Percentiles rank a stretch among this genome's conserved stretches.
Conservation (phyloP, 2,888 invertebrate species). For the Hipparchia semele region DNA sequence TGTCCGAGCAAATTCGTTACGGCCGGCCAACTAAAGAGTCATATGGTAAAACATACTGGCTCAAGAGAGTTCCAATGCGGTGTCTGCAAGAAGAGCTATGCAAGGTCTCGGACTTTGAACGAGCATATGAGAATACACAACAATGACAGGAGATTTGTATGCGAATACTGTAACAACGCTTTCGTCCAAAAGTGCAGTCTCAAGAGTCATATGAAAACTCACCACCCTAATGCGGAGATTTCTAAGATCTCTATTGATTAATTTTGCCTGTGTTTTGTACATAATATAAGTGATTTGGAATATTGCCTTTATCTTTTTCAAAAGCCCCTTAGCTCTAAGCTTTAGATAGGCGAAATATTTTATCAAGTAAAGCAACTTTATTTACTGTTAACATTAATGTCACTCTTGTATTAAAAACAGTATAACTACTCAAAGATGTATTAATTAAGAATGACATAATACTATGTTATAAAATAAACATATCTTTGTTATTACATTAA, state of each 20-base stretch:
- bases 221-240: conserved; percentile 60
- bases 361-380: neutral
- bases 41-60: conserved; percentile 63
- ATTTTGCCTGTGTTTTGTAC: neutral
- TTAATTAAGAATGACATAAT: neutral
- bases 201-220: conserved; percentile 66
- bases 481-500: neutral
- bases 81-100: conserved; percentile 72
- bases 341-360: neutral
- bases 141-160: conserved; percentile 72
- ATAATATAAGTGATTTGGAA: conserved; percentile 22
- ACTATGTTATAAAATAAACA: neutral
- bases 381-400: neutral
- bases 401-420: neutral
- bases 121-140: conserved; percentile 72
- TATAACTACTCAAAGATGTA: neutral
- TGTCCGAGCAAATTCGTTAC: conserved; percentile 65
- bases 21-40: conserved; percentile 57
- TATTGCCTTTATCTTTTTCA: neutral
- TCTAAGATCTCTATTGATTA: conserved; percentile 28
- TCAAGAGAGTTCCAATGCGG: conserved; percentile 67
- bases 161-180: conserved; percentile 65
- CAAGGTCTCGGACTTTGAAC: conserved; percentile 59
- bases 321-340: too few species aligned
- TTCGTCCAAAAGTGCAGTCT: conserved; percentile 75